These are phyloP conservation scores for Drosophila kuntzei DNA, from an alignment of 2,888 invertebrate species.

Conservation along the genomic window DNA sequence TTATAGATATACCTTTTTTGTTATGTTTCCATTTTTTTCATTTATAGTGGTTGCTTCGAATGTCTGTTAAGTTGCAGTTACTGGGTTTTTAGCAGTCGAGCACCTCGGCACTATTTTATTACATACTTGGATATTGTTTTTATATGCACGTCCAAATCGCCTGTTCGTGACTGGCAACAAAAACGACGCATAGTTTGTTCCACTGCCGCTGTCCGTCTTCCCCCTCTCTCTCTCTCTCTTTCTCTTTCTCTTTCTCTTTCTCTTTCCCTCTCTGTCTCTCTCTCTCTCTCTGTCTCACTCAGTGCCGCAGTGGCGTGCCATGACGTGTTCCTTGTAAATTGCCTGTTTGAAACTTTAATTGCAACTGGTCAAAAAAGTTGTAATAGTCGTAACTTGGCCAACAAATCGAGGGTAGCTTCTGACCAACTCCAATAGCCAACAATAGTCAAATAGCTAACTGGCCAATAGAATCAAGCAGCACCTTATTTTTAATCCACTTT, in stretches of 20 bases:
- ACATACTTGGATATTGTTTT: neutral
- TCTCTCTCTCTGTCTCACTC: slow-evolving; percentile 1
- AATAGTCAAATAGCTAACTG: neutral
- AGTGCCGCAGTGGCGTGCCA: slow-evolving; percentile 71
- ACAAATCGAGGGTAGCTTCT: slow-evolving; percentile 7
- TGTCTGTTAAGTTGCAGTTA: too few relatives aligned
- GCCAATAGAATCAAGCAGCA: slow-evolving; percentile 16
- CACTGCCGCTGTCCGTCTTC: slow-evolving; percentile 62
- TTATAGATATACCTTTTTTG: too few relatives aligned
- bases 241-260: neutral
- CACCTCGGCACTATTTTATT: neutral
- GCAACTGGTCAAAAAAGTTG: slow-evolving; percentile 81
- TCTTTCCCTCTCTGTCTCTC: neutral
- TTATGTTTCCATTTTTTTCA: too few relatives aligned
- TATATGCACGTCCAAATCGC: slow-evolving; percentile 58
- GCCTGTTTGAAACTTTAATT: slow-evolving; percentile 70
- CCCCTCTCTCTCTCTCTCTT: slow-evolving; percentile 20
- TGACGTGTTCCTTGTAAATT: slow-evolving; percentile 70
- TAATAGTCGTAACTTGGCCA: slow-evolving; percentile 41
- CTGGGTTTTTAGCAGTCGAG: neutral
- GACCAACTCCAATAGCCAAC: slow-evolving; percentile 20
- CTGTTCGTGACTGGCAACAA: slow-evolving; percentile 74
- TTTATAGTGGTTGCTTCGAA: too few relatives aligned
- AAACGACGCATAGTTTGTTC: slow-evolving; percentile 80
- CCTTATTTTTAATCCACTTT: neutral